These are phyloP conservation scores for Cephalopholis sonnerati DNA, from an alignment of 2,113 vertebrate species.

Conservation along the genomic window DNA sequence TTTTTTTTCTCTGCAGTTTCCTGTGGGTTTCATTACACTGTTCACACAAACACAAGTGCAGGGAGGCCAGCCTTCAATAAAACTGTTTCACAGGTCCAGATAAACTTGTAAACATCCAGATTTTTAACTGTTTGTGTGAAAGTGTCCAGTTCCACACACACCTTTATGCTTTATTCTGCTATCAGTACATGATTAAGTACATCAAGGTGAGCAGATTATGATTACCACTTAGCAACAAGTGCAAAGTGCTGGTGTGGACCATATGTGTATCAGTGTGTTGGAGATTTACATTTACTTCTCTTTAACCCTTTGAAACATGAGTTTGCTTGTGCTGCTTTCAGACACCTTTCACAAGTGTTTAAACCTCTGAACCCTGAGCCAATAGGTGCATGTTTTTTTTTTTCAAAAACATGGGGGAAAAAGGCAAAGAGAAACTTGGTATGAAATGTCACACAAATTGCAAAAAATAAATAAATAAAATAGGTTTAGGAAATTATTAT, in stretches of 20 bases:
- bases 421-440: no score
- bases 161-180: background rate
- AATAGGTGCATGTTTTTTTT: no score
- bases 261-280: background rate
- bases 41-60: constrained; percentile 18
- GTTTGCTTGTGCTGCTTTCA: no score
- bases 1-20: background rate
- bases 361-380: no score
- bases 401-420: no score
- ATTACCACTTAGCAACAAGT: background rate
- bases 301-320: no score
- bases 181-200: background rate
- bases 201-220: background rate
- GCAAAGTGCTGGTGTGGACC: background rate
- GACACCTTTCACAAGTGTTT: no score
- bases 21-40: constrained; percentile 7
- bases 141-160: background rate
- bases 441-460: no score
- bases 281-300: background rate
- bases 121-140: background rate
- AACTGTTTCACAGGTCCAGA: background rate
- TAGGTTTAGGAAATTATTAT: no score
- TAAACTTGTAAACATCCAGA: background rate
- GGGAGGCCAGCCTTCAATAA: constrained; percentile 30
- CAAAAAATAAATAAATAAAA: no score